Conservation (phyloP, 2,797 vertebrate genomes). For the Pseudomugil gertrudae region DNA sequence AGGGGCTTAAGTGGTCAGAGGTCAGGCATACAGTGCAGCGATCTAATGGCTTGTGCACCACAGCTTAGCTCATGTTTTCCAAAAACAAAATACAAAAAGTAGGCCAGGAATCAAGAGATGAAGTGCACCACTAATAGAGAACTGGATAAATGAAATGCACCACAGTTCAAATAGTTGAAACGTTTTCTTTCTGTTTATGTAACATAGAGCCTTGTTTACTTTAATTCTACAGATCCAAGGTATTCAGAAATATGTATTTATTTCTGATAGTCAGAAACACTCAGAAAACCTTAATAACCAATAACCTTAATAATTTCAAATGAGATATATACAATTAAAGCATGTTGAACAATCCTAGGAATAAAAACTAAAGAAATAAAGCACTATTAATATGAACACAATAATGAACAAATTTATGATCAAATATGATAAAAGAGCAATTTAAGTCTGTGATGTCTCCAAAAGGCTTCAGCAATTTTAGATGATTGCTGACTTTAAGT, state of each 20-base stretch:
- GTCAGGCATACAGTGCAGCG: slow-evolving; percentile 74
- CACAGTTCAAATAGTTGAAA: slow-evolving; percentile 64
- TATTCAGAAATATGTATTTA: no score
- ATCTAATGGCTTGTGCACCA: slow-evolving; percentile 72
- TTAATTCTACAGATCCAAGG: no score
- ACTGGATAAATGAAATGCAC: slow-evolving; percentile 62
- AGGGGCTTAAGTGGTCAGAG: slow-evolving; percentile 70
- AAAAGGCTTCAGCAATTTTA: slow-evolving; percentile 10
- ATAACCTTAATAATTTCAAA: no score
- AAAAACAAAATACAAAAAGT: slow-evolving; percentile 75
- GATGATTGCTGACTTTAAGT: slow-evolving; percentile 25
- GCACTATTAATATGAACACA: background rate
- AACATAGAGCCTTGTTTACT: no score
- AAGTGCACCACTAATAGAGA: slow-evolving; percentile 66
- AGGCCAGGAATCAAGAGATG: slow-evolving; percentile 70
- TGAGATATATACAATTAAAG: no score
- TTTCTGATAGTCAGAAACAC: no score
- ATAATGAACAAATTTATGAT: no score
- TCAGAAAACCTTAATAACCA: no score
- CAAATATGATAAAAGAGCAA: slow-evolving; percentile 2
- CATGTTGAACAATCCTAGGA: no score
- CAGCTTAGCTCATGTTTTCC: slow-evolving; percentile 68
- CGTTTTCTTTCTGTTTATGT: slow-evolving; percentile 11
- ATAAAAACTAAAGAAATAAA: background rate
- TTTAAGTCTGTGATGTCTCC: slow-evolving; percentile 10